Evolutionary conservation across 35 echinoderm and acorn worm genomes (phyloP).

Genomic region (Amphiura filiformis): DNA sequence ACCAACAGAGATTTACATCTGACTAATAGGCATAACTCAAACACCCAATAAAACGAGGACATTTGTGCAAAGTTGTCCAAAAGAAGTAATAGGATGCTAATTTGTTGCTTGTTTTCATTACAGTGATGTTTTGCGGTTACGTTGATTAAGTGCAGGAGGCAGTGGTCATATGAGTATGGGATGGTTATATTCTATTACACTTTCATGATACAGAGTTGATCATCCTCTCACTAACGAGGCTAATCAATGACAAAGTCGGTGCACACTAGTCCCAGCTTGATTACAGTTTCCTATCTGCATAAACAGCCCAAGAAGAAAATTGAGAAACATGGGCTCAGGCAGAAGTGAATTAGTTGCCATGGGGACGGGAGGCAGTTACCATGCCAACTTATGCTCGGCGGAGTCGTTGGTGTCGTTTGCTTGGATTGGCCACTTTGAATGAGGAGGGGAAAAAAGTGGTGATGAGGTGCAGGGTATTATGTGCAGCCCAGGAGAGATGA

Average conservation of each 20-base stretch:
- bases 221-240: not conserved
- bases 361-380: conserved; percentile 17
- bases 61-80: too few relatives aligned
- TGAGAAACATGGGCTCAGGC: conserved; percentile 10
- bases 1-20: too few relatives aligned
- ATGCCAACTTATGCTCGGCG: not conserved
- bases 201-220: not conserved
- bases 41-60: too few relatives aligned
- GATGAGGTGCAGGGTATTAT: not conserved
- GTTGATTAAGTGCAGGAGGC: too few relatives aligned
- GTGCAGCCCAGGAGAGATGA: too few relatives aligned
- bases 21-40: too few relatives aligned
- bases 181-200: not conserved
- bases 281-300: conserved; percentile 9
- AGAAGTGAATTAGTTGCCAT: conserved; percentile 41
- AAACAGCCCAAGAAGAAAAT: not conserved
- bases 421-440: not conserved
- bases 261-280: not conserved
- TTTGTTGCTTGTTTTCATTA: too few relatives aligned
- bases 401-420: not conserved
- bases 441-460: not conserved
- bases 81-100: too few relatives aligned
- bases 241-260: not conserved
- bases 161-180: too few relatives aligned
- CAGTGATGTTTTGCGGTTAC: too few relatives aligned